Percentiles rank a stretch among this genome's conserved stretches.
These are phyloP conservation scores for Babyrousa celebensis DNA, from an alignment of 2,797 vertebrate genomes.

Conservation along the genomic window DNA sequence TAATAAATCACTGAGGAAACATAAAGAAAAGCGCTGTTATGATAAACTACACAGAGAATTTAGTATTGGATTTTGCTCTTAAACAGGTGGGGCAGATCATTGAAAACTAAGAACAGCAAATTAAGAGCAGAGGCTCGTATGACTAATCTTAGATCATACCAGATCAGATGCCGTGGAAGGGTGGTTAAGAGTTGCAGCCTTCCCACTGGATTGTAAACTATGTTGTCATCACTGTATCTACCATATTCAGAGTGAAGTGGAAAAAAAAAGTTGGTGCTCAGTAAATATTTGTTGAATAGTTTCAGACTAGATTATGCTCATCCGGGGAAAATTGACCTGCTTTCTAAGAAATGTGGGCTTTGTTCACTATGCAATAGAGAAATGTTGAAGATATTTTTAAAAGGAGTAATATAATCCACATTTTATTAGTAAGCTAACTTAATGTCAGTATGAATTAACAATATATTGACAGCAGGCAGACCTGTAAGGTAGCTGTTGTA, in stretches of 20 bases:
- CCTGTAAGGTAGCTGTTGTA: not conserved
- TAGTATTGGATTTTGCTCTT: not conserved
- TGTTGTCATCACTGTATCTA: not conserved
- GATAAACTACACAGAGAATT: not conserved
- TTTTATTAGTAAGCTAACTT: slow-evolving; percentile 47
- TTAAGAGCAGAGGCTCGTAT: not conserved
- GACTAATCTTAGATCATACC: not conserved
- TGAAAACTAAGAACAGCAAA: not conserved
- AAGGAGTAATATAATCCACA: slow-evolving; percentile 2
- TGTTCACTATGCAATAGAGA: not conserved
- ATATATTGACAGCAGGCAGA: not conserved
- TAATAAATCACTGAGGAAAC: not conserved
- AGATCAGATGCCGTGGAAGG: not conserved
- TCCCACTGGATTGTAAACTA: not conserved
- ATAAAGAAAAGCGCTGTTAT: slow-evolving; percentile 22
- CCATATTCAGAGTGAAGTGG: not conserved
- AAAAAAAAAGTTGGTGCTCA: not conserved
- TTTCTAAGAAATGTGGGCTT: not conserved
- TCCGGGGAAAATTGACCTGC: not conserved
- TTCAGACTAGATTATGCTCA: not conserved
- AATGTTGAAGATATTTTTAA: not conserved
- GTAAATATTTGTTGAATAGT: slow-evolving; percentile 29
- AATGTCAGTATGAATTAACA: not conserved
- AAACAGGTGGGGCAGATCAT: not conserved
- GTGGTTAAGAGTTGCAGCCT: not conserved